Evolutionary conservation across 2,113 vertebrate species (phyloP).

Genomic region (Clarias batrachus): DNA sequence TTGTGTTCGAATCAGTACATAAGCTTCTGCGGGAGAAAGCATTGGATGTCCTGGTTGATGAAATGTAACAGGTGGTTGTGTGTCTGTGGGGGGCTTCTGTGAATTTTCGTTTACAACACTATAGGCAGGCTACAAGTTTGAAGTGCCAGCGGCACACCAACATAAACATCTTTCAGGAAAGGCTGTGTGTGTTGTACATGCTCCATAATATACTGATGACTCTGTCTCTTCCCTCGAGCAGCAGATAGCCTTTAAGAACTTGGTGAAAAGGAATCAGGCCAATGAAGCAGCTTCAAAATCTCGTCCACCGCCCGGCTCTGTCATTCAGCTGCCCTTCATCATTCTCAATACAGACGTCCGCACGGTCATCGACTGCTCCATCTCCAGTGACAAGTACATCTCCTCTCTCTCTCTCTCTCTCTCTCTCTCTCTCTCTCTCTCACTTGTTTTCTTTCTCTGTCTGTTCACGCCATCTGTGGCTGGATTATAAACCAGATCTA

Average conservation of each 20-base stretch:
- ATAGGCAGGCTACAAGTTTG: neutral
- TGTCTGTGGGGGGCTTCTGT: neutral
- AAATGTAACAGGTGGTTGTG: neutral
- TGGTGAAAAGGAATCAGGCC: slow-evolving; percentile 84
- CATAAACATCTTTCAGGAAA: neutral
- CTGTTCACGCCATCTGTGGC: neutral
- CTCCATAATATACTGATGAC: slow-evolving; percentile 7
- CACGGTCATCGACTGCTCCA: slow-evolving; percentile 87
- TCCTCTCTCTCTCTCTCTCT: neutral
- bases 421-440: neutral
- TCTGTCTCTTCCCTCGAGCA: slow-evolving; percentile 56
- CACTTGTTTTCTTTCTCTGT: neutral
- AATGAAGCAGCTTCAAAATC: slow-evolving; percentile 76
- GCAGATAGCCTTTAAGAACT: slow-evolving; percentile 89
- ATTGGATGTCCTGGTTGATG: neutral
- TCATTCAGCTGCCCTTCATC: slow-evolving; percentile 84
- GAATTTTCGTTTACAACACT: neutral
- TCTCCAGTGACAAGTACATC: slow-evolving; percentile 85
- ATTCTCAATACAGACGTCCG: slow-evolving; percentile 85
- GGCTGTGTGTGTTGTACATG: neutral
- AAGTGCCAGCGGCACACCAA: neutral
- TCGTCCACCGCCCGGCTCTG: slow-evolving; percentile 77
- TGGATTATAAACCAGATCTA: neutral
- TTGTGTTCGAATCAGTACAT: neutral
- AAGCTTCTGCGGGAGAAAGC: neutral